Conservation (phyloP, 37 sponge, comb jelly and placozoan genomes). For the Agelas oroides region DNA sequence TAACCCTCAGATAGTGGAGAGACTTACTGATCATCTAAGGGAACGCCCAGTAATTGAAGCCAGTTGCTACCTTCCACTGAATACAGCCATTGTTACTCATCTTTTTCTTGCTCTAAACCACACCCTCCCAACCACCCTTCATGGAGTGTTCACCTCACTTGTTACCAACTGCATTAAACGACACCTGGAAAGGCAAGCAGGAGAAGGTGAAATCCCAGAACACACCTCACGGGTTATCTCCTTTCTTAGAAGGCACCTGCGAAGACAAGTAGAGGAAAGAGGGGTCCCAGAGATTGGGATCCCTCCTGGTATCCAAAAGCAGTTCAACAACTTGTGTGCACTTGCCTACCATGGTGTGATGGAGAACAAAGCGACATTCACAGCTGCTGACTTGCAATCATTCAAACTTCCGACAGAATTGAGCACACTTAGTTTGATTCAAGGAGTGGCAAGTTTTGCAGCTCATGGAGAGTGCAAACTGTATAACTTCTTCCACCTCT, state of each 20-base stretch:
- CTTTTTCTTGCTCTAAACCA: too few species aligned
- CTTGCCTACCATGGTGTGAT: neutral
- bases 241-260: neutral
- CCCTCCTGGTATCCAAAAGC: neutral
- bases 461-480: too few species aligned
- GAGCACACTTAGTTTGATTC: too few species aligned
- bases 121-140: too few species aligned
- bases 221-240: neutral
- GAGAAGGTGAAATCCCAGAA: too few species aligned
- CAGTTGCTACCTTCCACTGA: neutral
- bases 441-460: too few species aligned
- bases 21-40: neutral
- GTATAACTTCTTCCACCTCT: too few species aligned
- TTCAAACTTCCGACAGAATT: neutral
- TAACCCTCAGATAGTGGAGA: neutral
- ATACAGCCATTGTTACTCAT: too few species aligned
- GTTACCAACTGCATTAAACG: neutral
- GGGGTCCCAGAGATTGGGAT: too few species aligned
- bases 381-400: neutral
- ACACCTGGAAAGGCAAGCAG: neutral
- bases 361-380: neutral
- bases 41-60: neutral
- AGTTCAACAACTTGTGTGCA: neutral
- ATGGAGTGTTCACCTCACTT: neutral
- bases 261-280: neutral